Evolutionary conservation across 2,113 vertebrate species (phyloP).

Genomic region (Leptobrachium ailaonicum): DNA sequence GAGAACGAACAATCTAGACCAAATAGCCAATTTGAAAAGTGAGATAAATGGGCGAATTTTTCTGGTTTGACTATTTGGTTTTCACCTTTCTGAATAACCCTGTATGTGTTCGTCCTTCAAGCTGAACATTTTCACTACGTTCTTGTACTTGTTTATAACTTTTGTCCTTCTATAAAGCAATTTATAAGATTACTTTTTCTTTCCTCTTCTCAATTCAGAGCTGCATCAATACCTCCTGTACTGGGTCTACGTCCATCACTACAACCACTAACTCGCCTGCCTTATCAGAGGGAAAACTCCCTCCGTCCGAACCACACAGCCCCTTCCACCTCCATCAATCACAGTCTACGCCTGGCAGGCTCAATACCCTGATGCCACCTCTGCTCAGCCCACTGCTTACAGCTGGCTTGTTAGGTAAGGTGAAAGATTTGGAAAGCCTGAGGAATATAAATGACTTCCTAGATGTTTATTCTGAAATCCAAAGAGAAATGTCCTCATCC

Average conservation of each 20-base stretch:
- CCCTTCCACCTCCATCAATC: slow-evolving; percentile 66
- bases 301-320: slow-evolving; percentile 65
- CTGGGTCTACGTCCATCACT: slow-evolving; percentile 24
- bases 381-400: slow-evolving; percentile 77
- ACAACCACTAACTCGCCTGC: slow-evolving; percentile 47
- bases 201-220: slow-evolving; percentile 3
- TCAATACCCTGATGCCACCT: slow-evolving; percentile 67
- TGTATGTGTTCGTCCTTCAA: too few relatives aligned
- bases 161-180: too few relatives aligned
- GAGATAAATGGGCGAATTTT: too few relatives aligned
- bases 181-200: background rate
- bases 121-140: too few relatives aligned
- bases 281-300: slow-evolving; percentile 39
- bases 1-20: too few relatives aligned
- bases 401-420: slow-evolving; percentile 75
- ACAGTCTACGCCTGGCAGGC: slow-evolving; percentile 62
- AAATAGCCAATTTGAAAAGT: too few relatives aligned
- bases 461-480: background rate
- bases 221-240: slow-evolving; percentile 44
- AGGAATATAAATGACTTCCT: too few relatives aligned
- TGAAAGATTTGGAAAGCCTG: background rate
- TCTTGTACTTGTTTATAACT: too few relatives aligned
- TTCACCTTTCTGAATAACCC: too few relatives aligned
- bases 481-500: too few relatives aligned
- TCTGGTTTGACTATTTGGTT: too few relatives aligned